Conservation (phyloP, 23 tunicate species). For the Styela plicata region DNA sequence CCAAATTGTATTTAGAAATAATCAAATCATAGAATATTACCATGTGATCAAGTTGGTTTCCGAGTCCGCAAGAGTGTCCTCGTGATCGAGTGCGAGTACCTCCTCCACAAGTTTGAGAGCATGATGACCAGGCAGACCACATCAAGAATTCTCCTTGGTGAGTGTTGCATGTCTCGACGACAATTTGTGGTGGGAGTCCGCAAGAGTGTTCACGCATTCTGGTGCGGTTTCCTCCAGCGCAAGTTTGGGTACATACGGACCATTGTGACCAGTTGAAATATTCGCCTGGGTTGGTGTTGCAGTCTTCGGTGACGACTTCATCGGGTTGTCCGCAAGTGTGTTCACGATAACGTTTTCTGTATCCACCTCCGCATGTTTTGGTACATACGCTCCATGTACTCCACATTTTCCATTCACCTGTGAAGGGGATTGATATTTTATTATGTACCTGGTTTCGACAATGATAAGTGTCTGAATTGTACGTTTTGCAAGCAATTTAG, state of each 20-base stretch:
- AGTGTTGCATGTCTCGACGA: conserved; percentile 54
- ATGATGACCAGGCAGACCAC: conserved; percentile 63
- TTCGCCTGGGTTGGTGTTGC: conserved; percentile 33
- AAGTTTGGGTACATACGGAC: conserved; percentile 24
- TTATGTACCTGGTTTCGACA: too few species aligned
- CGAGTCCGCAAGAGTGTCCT: conserved; percentile 64
- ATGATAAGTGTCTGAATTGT: too few species aligned
- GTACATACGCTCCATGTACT: conserved; percentile 61
- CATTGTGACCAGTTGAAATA: conserved; percentile 40
- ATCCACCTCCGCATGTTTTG: conserved; percentile 80
- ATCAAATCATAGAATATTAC: too few species aligned
- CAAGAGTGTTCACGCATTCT: conserved; percentile 80
- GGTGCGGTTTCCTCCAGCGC: conserved; percentile 73
- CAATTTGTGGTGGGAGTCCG: conserved; percentile 44
- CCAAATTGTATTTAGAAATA: too few species aligned
- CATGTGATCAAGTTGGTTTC: conserved; percentile 34
- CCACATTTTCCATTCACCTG: conserved; percentile 50
- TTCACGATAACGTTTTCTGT: conserved; percentile 41
- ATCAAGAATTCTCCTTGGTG: conserved; percentile 40
- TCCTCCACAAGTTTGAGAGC: conserved; percentile 72
- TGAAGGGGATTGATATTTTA: too few species aligned
- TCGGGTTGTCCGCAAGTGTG: conserved; percentile 62
- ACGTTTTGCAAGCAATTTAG: too few species aligned
- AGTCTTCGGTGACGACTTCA: conserved; percentile 23
- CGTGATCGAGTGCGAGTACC: conserved; percentile 67